phyloP scores from a whole-genome alignment of 1,140 invertebrate species.

The Bradysia coprophila region DNA sequence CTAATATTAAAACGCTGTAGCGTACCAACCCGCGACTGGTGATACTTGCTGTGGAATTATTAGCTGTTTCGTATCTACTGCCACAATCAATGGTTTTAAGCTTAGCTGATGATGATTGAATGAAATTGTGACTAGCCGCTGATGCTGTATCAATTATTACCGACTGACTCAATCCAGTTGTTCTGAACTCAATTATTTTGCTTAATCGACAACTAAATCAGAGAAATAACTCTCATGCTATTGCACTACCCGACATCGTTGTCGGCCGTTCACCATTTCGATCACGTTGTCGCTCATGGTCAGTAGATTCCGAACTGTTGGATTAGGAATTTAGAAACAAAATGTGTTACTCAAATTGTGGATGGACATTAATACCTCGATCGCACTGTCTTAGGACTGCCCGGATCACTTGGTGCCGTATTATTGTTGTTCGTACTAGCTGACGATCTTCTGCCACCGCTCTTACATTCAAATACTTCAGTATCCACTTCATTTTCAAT shows the following conservation, averaged over 20 bases:
- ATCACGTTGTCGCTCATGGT: conserved; percentile 32
- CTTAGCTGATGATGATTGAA: background rate
- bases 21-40: background rate
- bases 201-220: conserved; percentile 25
- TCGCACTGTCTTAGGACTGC: conserved; percentile 31
- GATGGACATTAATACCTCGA: conserved; percentile 27
- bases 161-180: background rate
- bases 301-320: conserved; percentile 23
- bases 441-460: conserved; percentile 32
- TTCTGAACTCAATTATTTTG: conserved; percentile 7
- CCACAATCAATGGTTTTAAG: background rate
- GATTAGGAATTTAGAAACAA: background rate
- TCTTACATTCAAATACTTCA: conserved; percentile 38
- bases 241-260: conserved; percentile 46
- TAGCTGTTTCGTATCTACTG: background rate
- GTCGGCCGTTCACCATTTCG: conserved; percentile 32
- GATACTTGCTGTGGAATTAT: too few relatives aligned
- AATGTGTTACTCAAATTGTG: too few relatives aligned
- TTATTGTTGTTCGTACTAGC: conserved; percentile 38
- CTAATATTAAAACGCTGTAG: background rate
- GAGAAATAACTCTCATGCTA: conserved; percentile 38
- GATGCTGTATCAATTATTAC: background rate
- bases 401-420: conserved; percentile 25
- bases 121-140: background rate
- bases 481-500: conserved; percentile 40